phyloP scores from a whole-genome alignment of 1,140 invertebrate species.

The Eufriesea mexicana region DNA sequence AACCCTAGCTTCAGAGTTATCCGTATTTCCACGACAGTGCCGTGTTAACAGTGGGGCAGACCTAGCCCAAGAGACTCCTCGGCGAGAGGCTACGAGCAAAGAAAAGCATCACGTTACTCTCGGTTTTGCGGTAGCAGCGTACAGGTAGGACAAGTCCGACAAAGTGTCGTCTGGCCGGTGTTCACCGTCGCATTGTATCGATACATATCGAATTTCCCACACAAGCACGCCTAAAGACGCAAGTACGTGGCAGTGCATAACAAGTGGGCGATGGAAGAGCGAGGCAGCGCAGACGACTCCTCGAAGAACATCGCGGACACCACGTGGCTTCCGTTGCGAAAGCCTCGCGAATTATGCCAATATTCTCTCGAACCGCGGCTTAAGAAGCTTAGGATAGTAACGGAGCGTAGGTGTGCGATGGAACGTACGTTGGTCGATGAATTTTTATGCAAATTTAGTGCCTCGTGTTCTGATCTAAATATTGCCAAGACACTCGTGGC shows the following conservation, averaged over 20 bases:
- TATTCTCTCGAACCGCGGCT: too few relatives aligned
- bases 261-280: conserved; percentile 4
- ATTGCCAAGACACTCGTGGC: too few relatives aligned
- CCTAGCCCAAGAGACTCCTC: not conserved
- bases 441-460: too few relatives aligned
- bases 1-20: too few relatives aligned
- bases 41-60: not conserved
- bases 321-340: not conserved
- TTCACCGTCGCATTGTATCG: conserved; percentile 21
- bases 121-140: conserved; percentile 31
- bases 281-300: not conserved
- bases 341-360: not conserved
- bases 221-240: not conserved
- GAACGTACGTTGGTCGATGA: too few relatives aligned
- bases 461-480: too few relatives aligned
- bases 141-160: conserved; percentile 1
- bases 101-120: conserved; percentile 29
- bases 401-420: too few relatives aligned
- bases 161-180: conserved; percentile 23
- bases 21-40: too few relatives aligned
- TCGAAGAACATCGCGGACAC: not conserved
- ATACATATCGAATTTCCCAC: conserved; percentile 23
- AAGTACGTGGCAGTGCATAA: not conserved
- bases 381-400: too few relatives aligned
- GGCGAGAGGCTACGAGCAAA: not conserved